These are phyloP conservation scores for Tamandua tetradactyla DNA, from an alignment of 2,797 vertebrate species.

Conservation along the genomic window DNA sequence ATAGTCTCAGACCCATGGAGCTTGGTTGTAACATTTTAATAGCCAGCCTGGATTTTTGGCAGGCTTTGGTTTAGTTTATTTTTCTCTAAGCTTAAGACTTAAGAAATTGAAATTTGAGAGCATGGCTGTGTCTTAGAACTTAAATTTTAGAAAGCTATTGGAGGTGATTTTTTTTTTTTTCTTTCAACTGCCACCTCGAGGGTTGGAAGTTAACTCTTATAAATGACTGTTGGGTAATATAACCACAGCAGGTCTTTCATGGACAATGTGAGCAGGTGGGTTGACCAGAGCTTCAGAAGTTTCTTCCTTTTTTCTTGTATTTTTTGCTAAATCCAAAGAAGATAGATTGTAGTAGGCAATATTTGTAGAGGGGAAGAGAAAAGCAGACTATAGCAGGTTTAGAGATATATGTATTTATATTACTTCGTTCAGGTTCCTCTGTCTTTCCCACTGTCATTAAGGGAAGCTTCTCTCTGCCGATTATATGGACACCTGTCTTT, in stretches of 20 bases:
- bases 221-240: not conserved
- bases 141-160: constrained; percentile 21
- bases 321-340: not conserved
- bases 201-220: constrained; percentile 54
- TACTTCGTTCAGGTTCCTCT: not conserved
- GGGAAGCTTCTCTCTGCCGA: not conserved
- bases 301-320: not conserved
- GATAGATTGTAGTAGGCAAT: not conserved
- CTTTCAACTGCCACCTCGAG: constrained; percentile 10
- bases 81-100: constrained; percentile 64
- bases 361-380: not conserved
- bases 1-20: constrained; percentile 27
- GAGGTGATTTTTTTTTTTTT: not conserved
- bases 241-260: not conserved
- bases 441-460: not conserved
- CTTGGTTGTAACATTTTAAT: constrained; percentile 71
- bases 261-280: not conserved
- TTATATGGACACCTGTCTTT: not conserved
- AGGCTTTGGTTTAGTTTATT: constrained; percentile 72
- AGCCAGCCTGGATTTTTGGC: constrained; percentile 69
- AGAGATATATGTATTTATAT: not conserved
- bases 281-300: not conserved
- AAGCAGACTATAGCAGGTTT: not conserved
- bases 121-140: constrained; percentile 58
- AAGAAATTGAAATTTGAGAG: constrained; percentile 74